Conservation (phyloP, 2,888 invertebrate species). For the Fragum whitleyi region DNA sequence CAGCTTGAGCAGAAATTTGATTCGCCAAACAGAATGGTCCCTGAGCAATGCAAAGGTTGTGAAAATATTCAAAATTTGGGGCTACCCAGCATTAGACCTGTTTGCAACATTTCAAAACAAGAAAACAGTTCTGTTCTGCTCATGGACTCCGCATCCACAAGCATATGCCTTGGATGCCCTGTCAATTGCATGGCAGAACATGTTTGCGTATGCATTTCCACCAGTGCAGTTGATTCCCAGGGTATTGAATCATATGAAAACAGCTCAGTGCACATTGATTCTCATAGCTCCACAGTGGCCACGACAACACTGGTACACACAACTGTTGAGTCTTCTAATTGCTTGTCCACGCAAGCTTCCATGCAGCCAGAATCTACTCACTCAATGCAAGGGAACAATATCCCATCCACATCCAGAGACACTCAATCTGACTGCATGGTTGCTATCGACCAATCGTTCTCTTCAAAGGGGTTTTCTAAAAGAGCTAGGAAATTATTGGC, state of each 20-base stretch:
- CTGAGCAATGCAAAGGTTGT: conserved; percentile 35
- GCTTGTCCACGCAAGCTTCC: conserved; percentile 43
- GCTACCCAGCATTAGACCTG: conserved; percentile 35
- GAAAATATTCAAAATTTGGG: conserved; percentile 48
- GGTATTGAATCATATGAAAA: conserved; percentile 34
- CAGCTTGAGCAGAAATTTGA: conserved; percentile 33
- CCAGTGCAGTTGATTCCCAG: conserved; percentile 37
- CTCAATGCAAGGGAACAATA: conserved; percentile 35
- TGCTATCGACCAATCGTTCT: conserved; percentile 40
- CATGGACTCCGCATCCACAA: conserved; percentile 46
- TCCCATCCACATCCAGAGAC: conserved; percentile 38
- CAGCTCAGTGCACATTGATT: conserved; percentile 43
- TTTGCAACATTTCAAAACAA: conserved; percentile 47
- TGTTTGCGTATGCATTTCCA: conserved; percentile 53
- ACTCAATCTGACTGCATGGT: conserved; percentile 24
- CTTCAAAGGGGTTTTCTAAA: conserved; percentile 35
- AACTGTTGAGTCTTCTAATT: conserved; percentile 35
- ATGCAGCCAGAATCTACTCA: conserved; percentile 29
- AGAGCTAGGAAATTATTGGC: conserved; percentile 36
- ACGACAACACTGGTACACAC: conserved; percentile 34
- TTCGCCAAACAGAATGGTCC: conserved; percentile 51
- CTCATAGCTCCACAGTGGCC: conserved; percentile 47
- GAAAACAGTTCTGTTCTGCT: conserved; percentile 47
- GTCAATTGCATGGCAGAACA: conserved; percentile 53
- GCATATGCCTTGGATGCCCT: conserved; percentile 55